Conservation (phyloP, 2,797 vertebrate species). For the Karalla daura region DNA sequence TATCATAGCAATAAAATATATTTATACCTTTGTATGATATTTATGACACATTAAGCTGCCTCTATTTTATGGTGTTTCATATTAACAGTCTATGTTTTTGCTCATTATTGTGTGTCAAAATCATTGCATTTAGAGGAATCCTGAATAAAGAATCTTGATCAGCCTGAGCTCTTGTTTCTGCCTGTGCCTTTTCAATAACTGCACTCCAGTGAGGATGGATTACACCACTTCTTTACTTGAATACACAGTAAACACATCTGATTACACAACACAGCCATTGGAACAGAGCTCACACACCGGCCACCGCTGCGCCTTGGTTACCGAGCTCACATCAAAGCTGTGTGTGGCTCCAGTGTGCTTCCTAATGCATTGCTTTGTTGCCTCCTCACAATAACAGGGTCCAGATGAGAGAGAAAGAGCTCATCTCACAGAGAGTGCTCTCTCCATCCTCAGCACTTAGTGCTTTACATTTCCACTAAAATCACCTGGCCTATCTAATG, state of each 20-base stretch:
- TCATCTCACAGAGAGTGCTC: constrained; percentile 76
- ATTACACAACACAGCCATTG: constrained; percentile 83
- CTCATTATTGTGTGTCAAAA: constrained; percentile 11
- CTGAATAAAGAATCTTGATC: constrained; percentile 65
- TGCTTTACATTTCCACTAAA: constrained; percentile 84
- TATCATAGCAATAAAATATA: constrained; percentile 13
- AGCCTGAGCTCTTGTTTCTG: constrained; percentile 55
- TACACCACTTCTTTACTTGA: constrained; percentile 78
- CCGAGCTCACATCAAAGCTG: constrained; percentile 85
- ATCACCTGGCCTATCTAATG: constrained; percentile 84
- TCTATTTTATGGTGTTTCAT: constrained; percentile 18
- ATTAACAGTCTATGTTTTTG: constrained; percentile 38
- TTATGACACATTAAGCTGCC: constrained; percentile 23
- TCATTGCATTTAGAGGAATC: constrained; percentile 45
- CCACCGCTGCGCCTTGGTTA: constrained; percentile 78
- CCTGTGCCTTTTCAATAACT: constrained; percentile 52
- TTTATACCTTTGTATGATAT: constrained; percentile 30
- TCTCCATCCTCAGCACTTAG: constrained; percentile 82
- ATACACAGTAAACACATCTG: constrained; percentile 81
- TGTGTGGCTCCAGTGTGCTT: constrained; percentile 76
- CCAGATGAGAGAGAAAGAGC: constrained; percentile 83
- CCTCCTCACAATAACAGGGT: constrained; percentile 84
- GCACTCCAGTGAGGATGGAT: constrained; percentile 73
- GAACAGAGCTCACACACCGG: constrained; percentile 78
- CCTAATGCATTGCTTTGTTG: constrained; percentile 86